Evolutionary conservation across 2,888 invertebrate species (phyloP).

Genomic region (Mesorhabditis belari): DNA sequence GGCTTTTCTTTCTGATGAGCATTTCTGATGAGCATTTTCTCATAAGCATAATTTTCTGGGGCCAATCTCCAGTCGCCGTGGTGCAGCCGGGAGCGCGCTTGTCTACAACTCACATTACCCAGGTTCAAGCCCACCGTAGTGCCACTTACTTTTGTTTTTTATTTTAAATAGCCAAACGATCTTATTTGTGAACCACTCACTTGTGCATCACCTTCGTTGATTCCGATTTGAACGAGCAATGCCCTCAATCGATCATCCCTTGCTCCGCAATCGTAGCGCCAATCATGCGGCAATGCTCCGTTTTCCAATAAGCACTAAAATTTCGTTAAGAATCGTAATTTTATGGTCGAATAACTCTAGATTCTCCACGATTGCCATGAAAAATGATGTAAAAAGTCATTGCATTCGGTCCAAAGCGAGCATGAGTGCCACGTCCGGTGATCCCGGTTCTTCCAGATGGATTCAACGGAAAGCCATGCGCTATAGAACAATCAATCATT

Average conservation of each 20-base stretch:
- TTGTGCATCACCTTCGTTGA: conserved; percentile 25
- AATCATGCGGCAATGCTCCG: conserved; percentile 33
- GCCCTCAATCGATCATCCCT: conserved; percentile 27
- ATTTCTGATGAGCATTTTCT: no score
- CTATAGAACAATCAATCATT: conserved; percentile 6
- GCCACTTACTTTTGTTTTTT: no score
- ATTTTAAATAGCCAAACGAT: no score
- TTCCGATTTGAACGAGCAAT: conserved; percentile 24
- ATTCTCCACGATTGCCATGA: conserved; percentile 9
- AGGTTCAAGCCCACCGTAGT: no score
- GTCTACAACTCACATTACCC: no score
- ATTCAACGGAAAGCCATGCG: conserved; percentile 47
- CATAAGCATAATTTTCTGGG: no score
- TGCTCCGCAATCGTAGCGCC: conserved; percentile 27
- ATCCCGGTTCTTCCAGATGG: conserved; percentile 42
- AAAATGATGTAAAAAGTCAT: conserved; percentile 35
- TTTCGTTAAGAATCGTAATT: neutral
- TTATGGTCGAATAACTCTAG: neutral
- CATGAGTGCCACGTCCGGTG: conserved; percentile 45
- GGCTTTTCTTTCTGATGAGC: no score
- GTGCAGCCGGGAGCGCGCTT: no score
- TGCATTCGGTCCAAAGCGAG: conserved; percentile 47
- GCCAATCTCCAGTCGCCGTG: no score
- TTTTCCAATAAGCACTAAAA: neutral
- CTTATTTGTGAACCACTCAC: conserved; percentile 4